Base-by-base conservation (phyloP, 2,797 vertebrate species). In the Eurystomus glaucurus region DNA sequence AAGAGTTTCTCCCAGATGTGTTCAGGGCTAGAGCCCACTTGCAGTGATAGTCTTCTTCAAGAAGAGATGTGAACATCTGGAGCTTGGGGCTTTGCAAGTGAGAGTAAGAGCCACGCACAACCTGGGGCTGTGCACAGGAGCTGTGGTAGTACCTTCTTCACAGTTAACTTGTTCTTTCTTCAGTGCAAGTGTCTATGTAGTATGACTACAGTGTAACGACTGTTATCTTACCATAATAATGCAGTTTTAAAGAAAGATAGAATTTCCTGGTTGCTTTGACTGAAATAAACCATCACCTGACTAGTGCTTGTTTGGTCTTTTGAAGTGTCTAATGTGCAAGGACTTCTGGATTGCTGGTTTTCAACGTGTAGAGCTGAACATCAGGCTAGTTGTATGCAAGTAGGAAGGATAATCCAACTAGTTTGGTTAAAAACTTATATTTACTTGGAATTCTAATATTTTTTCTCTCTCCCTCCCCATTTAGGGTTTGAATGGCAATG, bases 401-500 rank as follows among this genome's bases (percentile, higher is more conserved):
- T 11, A 82, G 88, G 35, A 83, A 61, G 17, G 82, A 66, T 57
- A 72, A 69, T 65, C 39, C 52, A 68, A 61, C n/a, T 29, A 69
- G 25, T 93, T 88, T 31, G 29, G 16, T 66, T 91, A 31, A 93
- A 72, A 87, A 33, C 15, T 51, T 93, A 5, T 55, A 15, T 85
- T 89, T 78, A 55, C 45, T 35, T 89, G 60, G 64, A 76, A 85
- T 85, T 85, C 37, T 93, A 51, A 88, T 35, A 7, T 1, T 45
- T 74, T 45, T 54, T 61, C 26, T 74, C 9, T 74, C 8, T 88
- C 14, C 39, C 43, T 80, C 20, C 6, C 33, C 23, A 10, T 64
- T 85, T 86, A 98, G 98, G 97, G 95, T 74, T 91, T 97, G 80
- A 98, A 97, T 39, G 82, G 96, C 69, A 97, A 45, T 50, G 76